Base-by-base conservation (phyloP, 2,888 invertebrate genomes). In the Uloborus plumipes region DNA sequence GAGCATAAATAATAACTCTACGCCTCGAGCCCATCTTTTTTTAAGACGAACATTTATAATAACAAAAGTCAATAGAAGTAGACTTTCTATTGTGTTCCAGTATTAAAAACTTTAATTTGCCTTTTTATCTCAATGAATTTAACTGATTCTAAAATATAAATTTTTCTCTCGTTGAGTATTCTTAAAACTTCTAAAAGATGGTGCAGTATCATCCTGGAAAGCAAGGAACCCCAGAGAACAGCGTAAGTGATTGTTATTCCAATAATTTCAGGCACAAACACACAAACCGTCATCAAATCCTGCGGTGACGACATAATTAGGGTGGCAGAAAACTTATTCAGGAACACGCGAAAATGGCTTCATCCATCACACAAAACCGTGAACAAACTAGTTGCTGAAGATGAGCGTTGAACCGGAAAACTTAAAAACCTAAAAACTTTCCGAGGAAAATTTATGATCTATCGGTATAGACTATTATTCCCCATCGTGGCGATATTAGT, bases 401-500 rank as follows among this genome's bases (percentile, higher is more conserved):
- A 55, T 39, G 39, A 55, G 55, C 55, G 73, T 22, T 51, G 62
- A 51, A 50, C 31, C 67, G 22, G 49, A 67, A 67, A 67, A 18
- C 53, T 22, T 26, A 26, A 53, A 53, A 47, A 55, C 58, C 26
- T 31, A 70, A 70, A 70, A 70, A 58, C 39, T 39, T 39, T 59
- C 70, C n/a, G 59, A 39, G 58, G 18, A 18, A 55, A 66, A 75
- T 75, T 66, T 75, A 75, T 75, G 75, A 66, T 75, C 59, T 26
- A 26, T 20, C 59, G 11, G 51, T 31, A 51, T 15, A n/a, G 26
- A 49, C 64, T 64, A 53, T 78, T 78, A 78, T 78, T 71, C 55
- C 70, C 39, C 58, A 20, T 22, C 22, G 58, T 58, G 58, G 65
- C 2, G 71, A 71, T 78, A 78, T 71, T 78, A 65, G 77, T 78